Evolutionary conservation across 2,113 vertebrate genomes (phyloP), one percentile per base, ranked within the genome.

Genomic region (Neomonachus schauinslandi): DNA sequence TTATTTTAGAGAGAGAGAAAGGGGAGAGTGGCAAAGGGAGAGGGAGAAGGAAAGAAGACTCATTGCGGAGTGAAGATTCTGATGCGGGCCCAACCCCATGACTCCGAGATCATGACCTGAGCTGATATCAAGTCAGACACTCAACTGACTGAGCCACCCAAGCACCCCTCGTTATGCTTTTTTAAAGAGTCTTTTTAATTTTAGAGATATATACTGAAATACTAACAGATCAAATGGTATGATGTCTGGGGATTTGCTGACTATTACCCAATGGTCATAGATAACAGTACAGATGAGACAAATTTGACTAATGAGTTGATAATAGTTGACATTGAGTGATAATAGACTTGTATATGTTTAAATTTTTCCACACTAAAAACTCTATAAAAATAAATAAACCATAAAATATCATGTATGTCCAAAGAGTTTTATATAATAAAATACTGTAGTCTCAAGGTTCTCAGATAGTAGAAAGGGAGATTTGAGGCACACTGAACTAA

Each of bases 351-450:
- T 12, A 46, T 31, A 69, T 85, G 15, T 55, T 71, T 87, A 82
- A 61, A 86, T 82, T 49, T 96, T 94, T 92, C 51, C 74, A 77
- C 39, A 63, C 28, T 69, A 96, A 94, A 90, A 89, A n/a, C 14
- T 67, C 33, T 85, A 36, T 85, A 53, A 67, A 7, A 85, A 95
- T 76, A 69, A 46, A 91, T 49, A 92, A 89, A 57, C 28, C 39
- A 74, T 24, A 97, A 94, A 85, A 90, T 28, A 51, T n/a, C 84
- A 93, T 57, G 16, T 83, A 77, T 46, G 49, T 46, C 9, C 46
- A 57, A 96, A 93, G 46, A 91, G 28, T 79, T 49, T 65, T 87
- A 28, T 83, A 71, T 80, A 91, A 89, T 94, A 90, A 93, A 87
- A 79, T 28, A 80, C 19, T 91, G 22, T 59, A 79, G 4, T 87